phyloP scores from a whole-genome alignment of 2,888 invertebrate genomes.

The Dioctria linearis region DNA sequence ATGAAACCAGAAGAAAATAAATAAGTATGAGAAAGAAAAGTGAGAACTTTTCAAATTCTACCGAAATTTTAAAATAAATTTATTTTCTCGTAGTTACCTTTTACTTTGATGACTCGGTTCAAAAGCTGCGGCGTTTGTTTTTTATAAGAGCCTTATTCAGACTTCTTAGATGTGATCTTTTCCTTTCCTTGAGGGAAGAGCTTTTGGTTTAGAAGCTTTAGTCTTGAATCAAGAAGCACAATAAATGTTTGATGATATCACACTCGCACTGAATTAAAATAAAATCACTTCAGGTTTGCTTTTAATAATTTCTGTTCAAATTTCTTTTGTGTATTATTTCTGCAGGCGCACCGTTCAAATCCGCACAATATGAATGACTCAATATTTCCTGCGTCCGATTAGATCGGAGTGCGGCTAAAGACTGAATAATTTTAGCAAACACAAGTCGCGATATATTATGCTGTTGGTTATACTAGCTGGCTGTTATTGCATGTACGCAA shows the following conservation, averaged over 20 bases:
- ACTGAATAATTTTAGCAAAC: slow-evolving; percentile 26
- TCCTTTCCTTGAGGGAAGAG: too few species aligned
- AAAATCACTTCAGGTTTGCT: too few species aligned
- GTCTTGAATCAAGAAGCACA: too few species aligned
- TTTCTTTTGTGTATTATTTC: too few species aligned
- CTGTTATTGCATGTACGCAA: background rate
- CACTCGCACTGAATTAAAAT: too few species aligned
- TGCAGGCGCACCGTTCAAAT: background rate
- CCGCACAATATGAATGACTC: background rate
- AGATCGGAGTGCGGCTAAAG: slow-evolving; percentile 29
- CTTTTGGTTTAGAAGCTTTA: too few species aligned
- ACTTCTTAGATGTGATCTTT: too few species aligned
- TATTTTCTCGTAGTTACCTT: slow-evolving; percentile 9
- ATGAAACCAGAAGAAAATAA: background rate
- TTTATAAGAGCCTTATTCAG: too few species aligned
- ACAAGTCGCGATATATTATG: slow-evolving; percentile 17
- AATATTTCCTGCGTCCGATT: slow-evolving; percentile 14
- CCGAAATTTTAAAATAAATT: too few species aligned
- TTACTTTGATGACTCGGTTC: background rate
- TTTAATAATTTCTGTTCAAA: too few species aligned
- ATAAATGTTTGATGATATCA: too few species aligned
- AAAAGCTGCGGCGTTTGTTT: too few species aligned
- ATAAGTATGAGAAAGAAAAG: background rate
- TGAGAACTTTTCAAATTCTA: background rate
- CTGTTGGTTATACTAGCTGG: background rate